phyloP scores from a whole-genome alignment of 2,797 vertebrate genomes.

The Falco rusticolus region DNA sequence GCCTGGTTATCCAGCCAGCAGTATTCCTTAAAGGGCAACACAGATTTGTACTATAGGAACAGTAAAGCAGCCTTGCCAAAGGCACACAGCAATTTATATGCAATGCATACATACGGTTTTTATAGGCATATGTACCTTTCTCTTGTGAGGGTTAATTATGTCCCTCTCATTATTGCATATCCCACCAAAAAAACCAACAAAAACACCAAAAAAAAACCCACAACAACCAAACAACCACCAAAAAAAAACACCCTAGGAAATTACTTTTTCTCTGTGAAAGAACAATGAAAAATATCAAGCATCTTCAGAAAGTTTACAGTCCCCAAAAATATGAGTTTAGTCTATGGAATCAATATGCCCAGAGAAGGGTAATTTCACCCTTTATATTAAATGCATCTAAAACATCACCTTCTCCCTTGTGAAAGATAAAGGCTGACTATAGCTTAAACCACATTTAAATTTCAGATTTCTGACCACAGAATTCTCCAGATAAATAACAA shows the following conservation, averaged over 20 bases:
- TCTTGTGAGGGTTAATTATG: background rate
- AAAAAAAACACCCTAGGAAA: background rate
- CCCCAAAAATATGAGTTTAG: background rate
- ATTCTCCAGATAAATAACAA: constrained; percentile 20
- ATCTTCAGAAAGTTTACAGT: background rate
- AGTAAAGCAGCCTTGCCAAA: background rate
- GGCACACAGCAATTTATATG: background rate
- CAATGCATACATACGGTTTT: background rate
- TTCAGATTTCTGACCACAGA: background rate
- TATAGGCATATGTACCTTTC: background rate
- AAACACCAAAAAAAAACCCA: background rate
- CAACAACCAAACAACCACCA: background rate
- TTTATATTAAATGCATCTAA: background rate
- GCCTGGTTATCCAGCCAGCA: background rate
- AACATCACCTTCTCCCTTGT: background rate
- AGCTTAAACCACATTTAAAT: constrained; percentile 7
- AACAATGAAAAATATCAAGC: background rate
- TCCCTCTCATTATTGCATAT: background rate
- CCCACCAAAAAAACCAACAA: background rate
- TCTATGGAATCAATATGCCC: background rate
- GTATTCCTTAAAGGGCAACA: background rate
- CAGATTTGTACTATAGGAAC: background rate
- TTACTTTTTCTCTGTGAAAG: background rate
- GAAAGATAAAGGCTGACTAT: background rate
- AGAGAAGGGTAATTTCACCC: background rate